These are phyloP conservation scores for Limnephilus rhombicus DNA, from an alignment of 2,888 invertebrate species.

Conservation along the genomic window DNA sequence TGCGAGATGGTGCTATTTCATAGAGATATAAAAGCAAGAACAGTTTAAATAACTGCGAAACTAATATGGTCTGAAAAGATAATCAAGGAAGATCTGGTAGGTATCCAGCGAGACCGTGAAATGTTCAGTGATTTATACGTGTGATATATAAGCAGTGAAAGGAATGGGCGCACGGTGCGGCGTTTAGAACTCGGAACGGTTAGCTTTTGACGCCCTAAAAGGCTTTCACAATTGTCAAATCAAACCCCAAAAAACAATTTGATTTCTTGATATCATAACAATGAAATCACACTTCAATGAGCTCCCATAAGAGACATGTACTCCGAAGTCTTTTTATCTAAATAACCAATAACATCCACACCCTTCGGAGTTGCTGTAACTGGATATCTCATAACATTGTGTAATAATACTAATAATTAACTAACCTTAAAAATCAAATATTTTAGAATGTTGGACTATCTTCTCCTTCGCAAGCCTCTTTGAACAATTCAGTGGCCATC, in stretches of 20 bases:
- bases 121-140: background rate
- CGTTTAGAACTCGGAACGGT: conserved; percentile 35
- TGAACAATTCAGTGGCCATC: too few species aligned
- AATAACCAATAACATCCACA: conserved; percentile 17
- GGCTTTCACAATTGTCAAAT: conserved; percentile 55
- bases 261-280: conserved; percentile 57
- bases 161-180: background rate
- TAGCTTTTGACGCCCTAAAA: conserved; percentile 59
- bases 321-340: conserved; percentile 21
- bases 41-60: background rate
- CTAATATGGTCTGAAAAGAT: background rate
- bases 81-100: background rate
- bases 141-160: background rate
- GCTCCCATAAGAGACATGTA: conserved; percentile 25
- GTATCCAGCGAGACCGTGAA: background rate
- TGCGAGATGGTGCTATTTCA: background rate
- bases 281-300: conserved; percentile 55
- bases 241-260: conserved; percentile 55
- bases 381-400: background rate
- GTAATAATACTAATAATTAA: too few species aligned
- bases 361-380: background rate
- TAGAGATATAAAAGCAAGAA: background rate
- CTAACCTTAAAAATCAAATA: too few species aligned
- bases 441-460: background rate
- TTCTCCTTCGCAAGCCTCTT: background rate